Evolutionary conservation across 2,888 invertebrate genomes (phyloP).

Genomic region (Capitulum mitella): DNA sequence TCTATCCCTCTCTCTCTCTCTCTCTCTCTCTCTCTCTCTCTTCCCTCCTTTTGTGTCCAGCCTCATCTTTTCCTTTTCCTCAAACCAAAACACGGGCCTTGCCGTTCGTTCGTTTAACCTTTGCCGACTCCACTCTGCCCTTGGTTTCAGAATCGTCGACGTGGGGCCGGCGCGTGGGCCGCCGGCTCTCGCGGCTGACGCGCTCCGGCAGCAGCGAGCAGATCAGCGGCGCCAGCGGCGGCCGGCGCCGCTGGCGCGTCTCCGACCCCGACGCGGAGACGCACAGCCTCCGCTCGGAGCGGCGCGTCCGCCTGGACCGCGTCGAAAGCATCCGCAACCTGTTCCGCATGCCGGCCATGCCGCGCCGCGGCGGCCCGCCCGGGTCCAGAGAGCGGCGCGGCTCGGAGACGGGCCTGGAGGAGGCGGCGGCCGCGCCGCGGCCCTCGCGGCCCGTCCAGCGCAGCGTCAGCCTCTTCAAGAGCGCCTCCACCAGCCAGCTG

Average conservation of each 20-base stretch:
- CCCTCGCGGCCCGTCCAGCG: neutral
- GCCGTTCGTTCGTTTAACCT: too few species aligned
- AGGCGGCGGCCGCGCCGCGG: neutral
- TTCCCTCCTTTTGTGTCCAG: too few species aligned
- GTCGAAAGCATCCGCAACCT: slow-evolving; percentile 36
- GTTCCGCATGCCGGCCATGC: slow-evolving; percentile 31
- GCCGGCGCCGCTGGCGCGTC: slow-evolving; percentile 13
- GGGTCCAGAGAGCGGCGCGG: neutral
- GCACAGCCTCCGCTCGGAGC: slow-evolving; percentile 20
- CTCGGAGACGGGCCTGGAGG: neutral
- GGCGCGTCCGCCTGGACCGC: slow-evolving; percentile 33
- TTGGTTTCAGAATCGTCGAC: slow-evolving; percentile 55
- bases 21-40: too few species aligned
- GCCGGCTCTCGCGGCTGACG: slow-evolving; percentile 64
- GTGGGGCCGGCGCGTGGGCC: slow-evolving; percentile 71
- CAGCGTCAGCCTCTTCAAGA: slow-evolving; percentile 21
- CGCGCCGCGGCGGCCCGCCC: neutral
- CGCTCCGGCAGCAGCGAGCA: slow-evolving; percentile 57
- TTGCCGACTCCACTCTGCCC: too few species aligned
- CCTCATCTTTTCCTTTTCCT: too few species aligned
- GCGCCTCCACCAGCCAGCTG: slow-evolving; percentile 25
- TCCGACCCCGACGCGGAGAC: slow-evolving; percentile 15
- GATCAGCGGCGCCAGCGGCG: slow-evolving; percentile 30
- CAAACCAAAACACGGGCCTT: too few species aligned
- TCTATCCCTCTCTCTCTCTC: too few species aligned